These are phyloP conservation scores for Arothron firmamentum DNA, from an alignment of 2,113 vertebrate genomes.

Conservation along the genomic window DNA sequence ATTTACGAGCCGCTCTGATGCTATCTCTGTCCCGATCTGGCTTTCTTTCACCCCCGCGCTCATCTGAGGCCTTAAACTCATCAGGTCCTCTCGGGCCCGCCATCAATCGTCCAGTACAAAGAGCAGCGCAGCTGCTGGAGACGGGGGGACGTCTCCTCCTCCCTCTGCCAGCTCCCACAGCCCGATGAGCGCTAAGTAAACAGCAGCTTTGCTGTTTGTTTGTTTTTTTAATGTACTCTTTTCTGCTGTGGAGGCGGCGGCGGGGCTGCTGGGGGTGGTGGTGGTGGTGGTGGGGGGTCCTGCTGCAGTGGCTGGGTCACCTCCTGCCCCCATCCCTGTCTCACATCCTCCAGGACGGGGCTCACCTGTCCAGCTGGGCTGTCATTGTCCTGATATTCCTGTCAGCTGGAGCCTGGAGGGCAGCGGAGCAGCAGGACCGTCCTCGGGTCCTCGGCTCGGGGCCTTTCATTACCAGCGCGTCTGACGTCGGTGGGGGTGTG, in stretches of 20 bases:
- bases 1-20: conserved; percentile 78
- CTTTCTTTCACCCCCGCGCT: conserved; percentile 71
- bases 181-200: conserved; percentile 76
- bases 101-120: conserved; percentile 77
- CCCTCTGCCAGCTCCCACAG: conserved; percentile 48
- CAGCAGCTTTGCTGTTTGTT: conserved; percentile 59
- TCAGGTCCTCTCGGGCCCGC: conserved; percentile 68
- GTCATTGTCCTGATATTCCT: conserved; percentile 91
- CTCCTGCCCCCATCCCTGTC: conserved; percentile 50
- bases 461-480: conserved; percentile 70
- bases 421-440: conserved; percentile 84
- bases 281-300: neutral
- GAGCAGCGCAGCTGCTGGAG: conserved; percentile 67
- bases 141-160: conserved; percentile 54
- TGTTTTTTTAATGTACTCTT: conserved; percentile 64
- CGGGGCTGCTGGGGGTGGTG: conserved; percentile 38
- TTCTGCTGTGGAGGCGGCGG: too few species aligned
- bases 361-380: conserved; percentile 84
- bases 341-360: conserved; percentile 69
- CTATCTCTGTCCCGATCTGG: conserved; percentile 76
- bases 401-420: conserved; percentile 89
- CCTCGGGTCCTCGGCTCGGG: conserved; percentile 69
- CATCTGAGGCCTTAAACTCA: conserved; percentile 74
- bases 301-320: conserved; percentile 42
- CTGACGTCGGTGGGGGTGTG: conserved; percentile 69